phyloP scores from a whole-genome alignment of 2,888 invertebrate genomes.

The Barypeithes pellucidus region DNA sequence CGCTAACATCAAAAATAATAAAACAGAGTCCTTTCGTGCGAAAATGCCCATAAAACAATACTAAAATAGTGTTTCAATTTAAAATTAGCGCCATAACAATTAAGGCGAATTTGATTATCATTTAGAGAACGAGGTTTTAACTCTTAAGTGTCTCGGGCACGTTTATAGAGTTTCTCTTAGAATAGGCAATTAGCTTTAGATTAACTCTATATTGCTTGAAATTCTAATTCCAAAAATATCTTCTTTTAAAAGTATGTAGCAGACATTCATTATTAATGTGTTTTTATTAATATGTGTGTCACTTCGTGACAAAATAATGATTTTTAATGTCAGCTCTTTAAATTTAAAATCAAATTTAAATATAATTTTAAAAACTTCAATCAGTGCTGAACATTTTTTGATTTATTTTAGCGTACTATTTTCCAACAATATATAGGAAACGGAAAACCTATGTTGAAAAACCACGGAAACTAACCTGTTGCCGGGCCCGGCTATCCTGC shows the following conservation, averaged over 20 bases:
- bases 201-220: not conserved
- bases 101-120: constrained; percentile 4
- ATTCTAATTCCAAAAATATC: not conserved
- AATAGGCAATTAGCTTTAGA: not conserved
- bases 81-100: not conserved
- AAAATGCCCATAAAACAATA: constrained; percentile 1
- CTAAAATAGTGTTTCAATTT: constrained; percentile 11
- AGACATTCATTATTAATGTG: too few species aligned
- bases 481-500: not conserved
- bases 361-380: too few species aligned
- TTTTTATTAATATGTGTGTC: too few species aligned
- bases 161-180: constrained; percentile 4
- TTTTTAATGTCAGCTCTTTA: too few species aligned
- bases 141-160: not conserved
- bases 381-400: not conserved
- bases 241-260: too few species aligned
- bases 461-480: not conserved
- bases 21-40: not conserved
- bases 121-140: not conserved
- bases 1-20: constrained; percentile 1
- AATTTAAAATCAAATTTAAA: too few species aligned
- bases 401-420: not conserved
- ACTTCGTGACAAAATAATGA: too few species aligned
- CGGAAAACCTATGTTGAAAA: not conserved
- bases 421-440: not conserved